Conservation (phyloP, 2,888 invertebrate species). For the Poecilobothrus nobilitatus region DNA sequence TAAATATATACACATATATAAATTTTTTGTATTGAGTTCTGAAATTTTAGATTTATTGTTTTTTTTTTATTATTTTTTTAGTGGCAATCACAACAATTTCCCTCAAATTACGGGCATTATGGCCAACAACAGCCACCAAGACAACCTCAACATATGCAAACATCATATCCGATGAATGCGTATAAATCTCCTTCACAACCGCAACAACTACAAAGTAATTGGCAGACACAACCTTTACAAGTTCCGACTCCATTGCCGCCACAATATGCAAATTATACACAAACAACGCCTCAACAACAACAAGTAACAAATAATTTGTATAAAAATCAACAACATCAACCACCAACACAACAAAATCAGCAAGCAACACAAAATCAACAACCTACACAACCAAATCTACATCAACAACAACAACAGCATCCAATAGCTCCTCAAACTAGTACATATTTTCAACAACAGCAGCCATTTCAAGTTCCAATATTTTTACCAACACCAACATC, state of each 20-base stretch:
- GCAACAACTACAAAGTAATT: background rate
- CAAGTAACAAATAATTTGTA: slow-evolving; percentile 20
- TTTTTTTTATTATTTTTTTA: background rate
- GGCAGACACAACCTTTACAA: background rate
- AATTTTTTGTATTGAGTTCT: too few species aligned
- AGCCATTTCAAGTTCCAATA: background rate
- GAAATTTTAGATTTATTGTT: too few species aligned
- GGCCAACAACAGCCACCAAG: background rate
- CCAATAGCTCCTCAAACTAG: background rate
- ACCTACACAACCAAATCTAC: slow-evolving; percentile 16
- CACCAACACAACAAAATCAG: slow-evolving; percentile 12
- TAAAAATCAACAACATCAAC: slow-evolving; percentile 13
- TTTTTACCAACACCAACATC: background rate
- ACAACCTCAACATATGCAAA: background rate
- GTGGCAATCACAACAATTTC: background rate
- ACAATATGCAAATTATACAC: slow-evolving; percentile 14
- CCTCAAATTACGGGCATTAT: background rate
- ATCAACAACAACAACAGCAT: slow-evolving; percentile 12
- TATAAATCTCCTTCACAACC: background rate
- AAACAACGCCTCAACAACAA: slow-evolving; percentile 17
- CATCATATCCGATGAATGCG: background rate
- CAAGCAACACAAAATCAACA: slow-evolving; percentile 13
- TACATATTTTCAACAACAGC: slow-evolving; percentile 16
- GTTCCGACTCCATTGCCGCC: background rate
- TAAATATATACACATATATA: too few species aligned